phyloP scores from a whole-genome alignment of 2,888 invertebrate species.

The Smittia sp. region DNA sequence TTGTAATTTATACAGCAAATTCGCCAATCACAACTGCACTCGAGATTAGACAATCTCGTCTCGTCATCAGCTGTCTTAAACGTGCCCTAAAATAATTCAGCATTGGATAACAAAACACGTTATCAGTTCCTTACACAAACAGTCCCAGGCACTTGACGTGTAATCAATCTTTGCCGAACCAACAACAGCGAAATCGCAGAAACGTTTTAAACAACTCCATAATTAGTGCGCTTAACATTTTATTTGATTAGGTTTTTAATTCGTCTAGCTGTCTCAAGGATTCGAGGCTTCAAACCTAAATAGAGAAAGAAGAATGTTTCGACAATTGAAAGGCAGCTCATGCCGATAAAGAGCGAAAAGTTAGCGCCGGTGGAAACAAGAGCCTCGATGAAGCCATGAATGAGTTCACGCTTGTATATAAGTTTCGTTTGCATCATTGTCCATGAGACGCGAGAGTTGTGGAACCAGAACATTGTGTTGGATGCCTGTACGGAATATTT shows the following conservation, averaged over 20 bases:
- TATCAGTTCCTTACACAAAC: too few relatives aligned
- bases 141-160: too few relatives aligned
- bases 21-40: too few relatives aligned
- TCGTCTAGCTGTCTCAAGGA: constrained; percentile 52
- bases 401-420: constrained; percentile 47
- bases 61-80: too few relatives aligned
- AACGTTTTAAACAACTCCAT: too few relatives aligned
- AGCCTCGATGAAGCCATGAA: constrained; percentile 48
- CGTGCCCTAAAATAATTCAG: too few relatives aligned
- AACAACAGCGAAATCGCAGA: too few relatives aligned
- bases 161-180: too few relatives aligned
- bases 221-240: too few relatives aligned
- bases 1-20: too few relatives aligned
- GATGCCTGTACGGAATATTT: constrained; percentile 42
- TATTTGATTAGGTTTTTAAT: constrained; percentile 53
- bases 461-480: constrained; percentile 45
- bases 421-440: constrained; percentile 47
- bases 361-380: constrained; percentile 44
- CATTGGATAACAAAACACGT: too few relatives aligned
- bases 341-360: constrained; percentile 42
- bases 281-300: neutral
- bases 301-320: constrained; percentile 44
- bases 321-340: constrained; percentile 43
- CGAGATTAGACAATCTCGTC: too few relatives aligned
- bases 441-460: constrained; percentile 47